Evolutionary conservation across 2,888 invertebrate species (phyloP).

Genomic region (Oscheius onirici): DNA sequence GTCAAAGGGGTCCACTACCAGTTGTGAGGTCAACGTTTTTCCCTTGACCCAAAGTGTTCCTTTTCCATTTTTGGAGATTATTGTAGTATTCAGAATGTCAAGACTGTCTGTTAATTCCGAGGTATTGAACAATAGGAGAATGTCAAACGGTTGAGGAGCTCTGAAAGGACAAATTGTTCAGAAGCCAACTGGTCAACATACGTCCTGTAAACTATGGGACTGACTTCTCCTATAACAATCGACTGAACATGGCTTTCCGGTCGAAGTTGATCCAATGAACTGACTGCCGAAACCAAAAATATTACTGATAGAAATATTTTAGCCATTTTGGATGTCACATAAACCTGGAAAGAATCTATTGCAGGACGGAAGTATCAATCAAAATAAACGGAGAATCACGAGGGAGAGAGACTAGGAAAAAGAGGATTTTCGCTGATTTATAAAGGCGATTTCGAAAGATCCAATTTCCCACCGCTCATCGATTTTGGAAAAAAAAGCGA

Average conservation of each 20-base stretch:
- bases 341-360: neutral
- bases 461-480: no score
- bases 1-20: constrained; percentile 14
- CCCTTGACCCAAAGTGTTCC: constrained; percentile 16
- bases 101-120: neutral
- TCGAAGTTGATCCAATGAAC: neutral
- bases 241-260: constrained; percentile 2
- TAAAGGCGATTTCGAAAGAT: no score
- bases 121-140: constrained; percentile 19
- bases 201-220: constrained; percentile 2
- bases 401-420: neutral
- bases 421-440: no score
- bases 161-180: neutral
- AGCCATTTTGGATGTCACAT: neutral
- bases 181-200: neutral
- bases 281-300: neutral
- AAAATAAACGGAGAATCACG: neutral
- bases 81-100: neutral
- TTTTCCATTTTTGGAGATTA: constrained; percentile 12
- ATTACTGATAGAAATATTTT: neutral
- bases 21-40: constrained; percentile 5
- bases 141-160: constrained; percentile 7
- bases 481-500: no score
- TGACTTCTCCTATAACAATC: constrained; percentile 1
- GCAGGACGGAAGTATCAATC: neutral